Evolutionary conservation across 2,113 vertebrate genomes (phyloP), one percentile per base, ranked within the genome.

Genomic region (Paradisaea rubra): DNA sequence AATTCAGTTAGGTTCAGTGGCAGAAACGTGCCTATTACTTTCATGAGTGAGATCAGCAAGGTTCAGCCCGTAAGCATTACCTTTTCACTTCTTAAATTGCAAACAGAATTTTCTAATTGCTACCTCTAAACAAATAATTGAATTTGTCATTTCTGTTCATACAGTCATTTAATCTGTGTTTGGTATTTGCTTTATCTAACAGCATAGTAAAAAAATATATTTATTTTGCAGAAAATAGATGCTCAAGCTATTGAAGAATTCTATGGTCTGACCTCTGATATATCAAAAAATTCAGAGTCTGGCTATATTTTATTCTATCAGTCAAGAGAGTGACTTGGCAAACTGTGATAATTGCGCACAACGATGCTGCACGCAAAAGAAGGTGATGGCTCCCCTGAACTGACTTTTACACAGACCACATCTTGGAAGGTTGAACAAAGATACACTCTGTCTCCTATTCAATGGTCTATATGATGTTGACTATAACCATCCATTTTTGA

Each of bases 291-390:
- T 98, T 99, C 99, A 5, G 99, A 99, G 97, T 99, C 99, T 66
- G 99, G 99, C 95, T 99, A 99, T 97, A 99, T 99, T 98, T 99
- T 99, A 98, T 99, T 99, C 97, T 99, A 99, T 97, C 99, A 99
- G 97, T 99, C 99, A 93, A 98, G 99, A 98, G 99, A 99, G 97
- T 99, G 98, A 98, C 81, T 76, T 91, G 81, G 84, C 81, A 94
- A 83, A 78, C 70, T 41, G n/a, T 60, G 94, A 94, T 69, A 91
- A 17, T 22, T 57, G 39, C 5, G 0, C 88, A 91, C 63, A 69
- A 86, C 1, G 21, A 96, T 81, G 41, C 82, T 72, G 56, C 81
- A 56, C 2, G 0, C 35, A 35, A 33, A 49, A 59, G 89, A 65
- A 85, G 72, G 71, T 33, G 79, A 80, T 33, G 65, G 86, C 73